Base-by-base conservation (phyloP, 1,140 invertebrate species). In the Tetramorium parvispinum region DNA sequence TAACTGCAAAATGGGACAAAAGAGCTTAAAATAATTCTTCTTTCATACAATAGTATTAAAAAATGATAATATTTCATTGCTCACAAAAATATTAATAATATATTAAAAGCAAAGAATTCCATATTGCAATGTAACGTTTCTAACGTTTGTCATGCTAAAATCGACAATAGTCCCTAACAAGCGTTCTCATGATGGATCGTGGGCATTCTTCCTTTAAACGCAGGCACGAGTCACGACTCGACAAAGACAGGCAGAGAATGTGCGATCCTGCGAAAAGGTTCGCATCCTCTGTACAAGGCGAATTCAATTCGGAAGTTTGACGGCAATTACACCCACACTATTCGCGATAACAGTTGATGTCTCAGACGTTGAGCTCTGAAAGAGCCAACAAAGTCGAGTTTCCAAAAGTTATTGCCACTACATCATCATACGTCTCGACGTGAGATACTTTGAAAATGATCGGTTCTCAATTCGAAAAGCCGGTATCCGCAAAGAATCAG, bases 171-270 rank as follows among this genome's bases (percentile, higher is more conserved):
- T 8, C 61, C 16, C 59, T 91, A 93, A 93, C 92, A 86, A 93
- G 87, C 85, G 53, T 85, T 75, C 83, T 71, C 55, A 68, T 94
- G 87, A 92, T 92, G 91, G 93, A 93, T 94, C 88, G 75, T 40
- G 21, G 43, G 27, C 75, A 82, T 87, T 91, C 89, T 78, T 91
- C 81, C 70, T 75, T 27, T 59, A 63, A 49, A 57, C 32, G 37
- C 13, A 24, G 70, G 76, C 91, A 85, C 90, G 88, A 85, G 91
- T 55, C 79, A 18, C 21, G 16, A 40, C 11, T 11, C 10, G 57
- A 86, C 83, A 92, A 92, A 91, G 85, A 49, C 43, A 57, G 53
- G 57, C 71, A 57, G 76, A 40, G 43, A 63, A 57, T 16, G 37
- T 66, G 66, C 66, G 81, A 57, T 63, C 59, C 71, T 40, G 65